Evolutionary conservation across 37 sponge, comb jelly and placozoan species (phyloP).

Genomic region (Axinella damicornis): DNA sequence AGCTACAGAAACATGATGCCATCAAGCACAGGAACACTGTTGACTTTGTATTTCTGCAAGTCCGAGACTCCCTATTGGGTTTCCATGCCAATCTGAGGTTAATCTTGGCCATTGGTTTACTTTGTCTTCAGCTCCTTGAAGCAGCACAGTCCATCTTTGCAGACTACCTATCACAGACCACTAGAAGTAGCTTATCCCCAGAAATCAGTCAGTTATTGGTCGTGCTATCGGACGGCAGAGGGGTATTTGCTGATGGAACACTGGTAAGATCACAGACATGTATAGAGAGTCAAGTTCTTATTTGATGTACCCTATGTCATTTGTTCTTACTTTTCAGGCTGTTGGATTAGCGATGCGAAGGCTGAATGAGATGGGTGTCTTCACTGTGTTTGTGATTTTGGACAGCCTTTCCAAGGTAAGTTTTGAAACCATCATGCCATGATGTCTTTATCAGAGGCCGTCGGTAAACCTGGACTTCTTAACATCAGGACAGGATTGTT

Average conservation of each 20-base stretch:
- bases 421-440: too few relatives aligned
- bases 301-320: too few relatives aligned
- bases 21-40: too few relatives aligned
- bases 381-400: conserved; percentile 92
- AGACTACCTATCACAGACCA: not conserved
- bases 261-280: conserved; percentile 35
- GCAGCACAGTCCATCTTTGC: conserved; percentile 45
- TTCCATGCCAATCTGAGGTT: too few relatives aligned
- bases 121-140: conserved; percentile 64
- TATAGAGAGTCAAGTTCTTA: not conserved
- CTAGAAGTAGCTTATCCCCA: not conserved
- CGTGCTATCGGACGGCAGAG: conserved; percentile 96
- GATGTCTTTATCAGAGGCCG: too few relatives aligned
- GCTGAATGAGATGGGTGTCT: conserved; percentile 84
- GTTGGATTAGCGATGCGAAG: conserved; percentile 74
- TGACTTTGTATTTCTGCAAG: too few relatives aligned
- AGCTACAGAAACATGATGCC: too few relatives aligned
- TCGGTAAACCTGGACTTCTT: too few relatives aligned
- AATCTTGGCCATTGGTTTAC: too few relatives aligned
- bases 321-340: conserved; percentile 51
- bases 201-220: conserved; percentile 82
- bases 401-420: conserved; percentile 81
- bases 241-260: conserved; percentile 89
- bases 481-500: too few relatives aligned
- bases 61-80: too few relatives aligned